Evolutionary conservation across 2,797 vertebrate species (phyloP).

Genomic region (Podarcis lilfordi): DNA sequence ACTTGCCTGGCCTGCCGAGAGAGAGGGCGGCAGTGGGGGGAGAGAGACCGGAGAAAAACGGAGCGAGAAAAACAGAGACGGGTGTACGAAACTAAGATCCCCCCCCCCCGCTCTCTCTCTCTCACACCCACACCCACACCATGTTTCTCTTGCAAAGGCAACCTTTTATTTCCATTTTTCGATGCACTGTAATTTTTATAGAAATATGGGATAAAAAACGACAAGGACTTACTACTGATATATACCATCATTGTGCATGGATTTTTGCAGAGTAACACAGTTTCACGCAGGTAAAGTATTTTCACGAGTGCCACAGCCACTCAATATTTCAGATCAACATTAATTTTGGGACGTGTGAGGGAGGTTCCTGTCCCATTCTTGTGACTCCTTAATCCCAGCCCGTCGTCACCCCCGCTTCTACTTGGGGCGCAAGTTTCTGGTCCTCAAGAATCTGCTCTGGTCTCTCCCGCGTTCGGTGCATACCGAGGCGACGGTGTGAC

Average conservation of each 20-base stretch:
- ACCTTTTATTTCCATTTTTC: constrained; percentile 32
- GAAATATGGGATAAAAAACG: not conserved
- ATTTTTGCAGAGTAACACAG: not conserved
- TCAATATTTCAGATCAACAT: not conserved
- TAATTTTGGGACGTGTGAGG: not conserved
- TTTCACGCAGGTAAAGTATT: too few relatives aligned
- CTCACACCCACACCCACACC: constrained; percentile 24
- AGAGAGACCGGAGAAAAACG: constrained; percentile 37
- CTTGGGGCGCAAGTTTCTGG: not conserved
- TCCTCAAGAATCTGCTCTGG: not conserved
- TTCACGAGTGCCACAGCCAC: too few relatives aligned
- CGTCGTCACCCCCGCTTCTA: too few relatives aligned
- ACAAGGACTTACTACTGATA: not conserved
- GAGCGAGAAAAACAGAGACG: constrained; percentile 58
- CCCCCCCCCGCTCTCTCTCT: constrained; percentile 37
- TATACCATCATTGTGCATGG: not conserved
- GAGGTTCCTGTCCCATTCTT: not conserved
- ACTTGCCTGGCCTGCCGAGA: constrained; percentile 78
- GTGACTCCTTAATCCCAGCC: not conserved
- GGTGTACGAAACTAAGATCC: constrained; percentile 66
- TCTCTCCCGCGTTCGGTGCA: not conserved
- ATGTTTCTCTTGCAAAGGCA: constrained; percentile 39
- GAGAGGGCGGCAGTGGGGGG: constrained; percentile 35
- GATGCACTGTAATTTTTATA: constrained; percentile 15
- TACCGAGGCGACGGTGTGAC: not conserved